These are phyloP conservation scores for Alethe diademata DNA, from an alignment of 2,113 vertebrate genomes.

Conservation along the genomic window DNA sequence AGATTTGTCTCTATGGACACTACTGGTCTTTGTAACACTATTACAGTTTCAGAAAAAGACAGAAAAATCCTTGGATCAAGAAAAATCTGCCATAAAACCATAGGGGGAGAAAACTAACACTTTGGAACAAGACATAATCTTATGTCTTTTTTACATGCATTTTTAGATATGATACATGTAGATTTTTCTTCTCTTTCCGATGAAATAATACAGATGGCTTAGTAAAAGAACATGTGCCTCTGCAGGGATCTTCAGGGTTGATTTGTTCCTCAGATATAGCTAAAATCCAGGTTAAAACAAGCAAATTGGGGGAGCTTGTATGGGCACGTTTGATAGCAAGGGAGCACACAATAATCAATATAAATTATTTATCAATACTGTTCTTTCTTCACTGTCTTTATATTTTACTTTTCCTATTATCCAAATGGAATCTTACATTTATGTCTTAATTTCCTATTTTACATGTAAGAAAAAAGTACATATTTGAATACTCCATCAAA, in stretches of 20 bases:
- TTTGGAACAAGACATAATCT: neutral
- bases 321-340: neutral
- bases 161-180: neutral
- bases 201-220: constrained; percentile 12
- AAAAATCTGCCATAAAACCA: neutral
- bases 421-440: neutral
- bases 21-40: neutral
- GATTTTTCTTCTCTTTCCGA: neutral
- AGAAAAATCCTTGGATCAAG: neutral
- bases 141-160: neutral
- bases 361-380: neutral
- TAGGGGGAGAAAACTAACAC: neutral
- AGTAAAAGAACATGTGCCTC: neutral
- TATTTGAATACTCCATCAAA: neutral
- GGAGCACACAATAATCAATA: neutral
- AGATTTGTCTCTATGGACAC: neutral
- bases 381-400: neutral
- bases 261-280: neutral
- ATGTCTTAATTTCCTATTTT: neutral
- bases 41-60: neutral
- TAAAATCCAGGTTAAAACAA: neutral
- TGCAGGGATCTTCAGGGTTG: neutral
- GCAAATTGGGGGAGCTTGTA: neutral
- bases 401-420: neutral
- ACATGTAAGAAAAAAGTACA: neutral